Percentiles rank a stretch among this genome's conserved stretches.
Conservation (phyloP, 2,888 invertebrate species). For the Tupiocoris notatus region DNA sequence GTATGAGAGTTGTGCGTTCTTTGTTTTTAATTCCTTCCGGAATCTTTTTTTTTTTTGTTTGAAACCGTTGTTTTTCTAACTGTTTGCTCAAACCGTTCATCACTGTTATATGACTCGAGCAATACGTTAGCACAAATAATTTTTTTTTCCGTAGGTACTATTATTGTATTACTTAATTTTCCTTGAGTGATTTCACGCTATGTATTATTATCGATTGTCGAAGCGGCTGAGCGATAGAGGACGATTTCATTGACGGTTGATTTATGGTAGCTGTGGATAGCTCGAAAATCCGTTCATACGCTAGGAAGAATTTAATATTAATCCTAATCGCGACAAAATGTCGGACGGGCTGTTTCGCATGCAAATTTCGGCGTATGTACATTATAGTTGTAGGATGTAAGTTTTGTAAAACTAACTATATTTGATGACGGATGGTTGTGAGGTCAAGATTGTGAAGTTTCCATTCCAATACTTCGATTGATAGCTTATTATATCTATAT, state of each 20-base stretch:
- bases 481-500: not conserved
- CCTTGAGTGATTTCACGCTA: no score
- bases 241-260: no score
- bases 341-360: not conserved
- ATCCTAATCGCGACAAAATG: no score
- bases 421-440: constrained; percentile 38
- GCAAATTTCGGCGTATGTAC: constrained; percentile 13
- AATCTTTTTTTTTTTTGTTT: not conserved
- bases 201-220: no score
- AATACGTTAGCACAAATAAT: constrained; percentile 28
- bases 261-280: no score
- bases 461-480: constrained; percentile 14
- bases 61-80: constrained; percentile 13
- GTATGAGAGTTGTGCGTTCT: no score
- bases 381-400: constrained; percentile 21
- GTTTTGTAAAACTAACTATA: constrained; percentile 18
- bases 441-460: constrained; percentile 33
- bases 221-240: not conserved
- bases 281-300: no score
- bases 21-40: constrained; percentile 9
- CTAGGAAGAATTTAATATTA: no score
- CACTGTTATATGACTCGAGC: constrained; percentile 26
- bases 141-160: constrained; percentile 1
- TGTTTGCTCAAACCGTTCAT: constrained; percentile 32
- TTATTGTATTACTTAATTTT: not conserved